Base-by-base conservation (phyloP, 2,888 invertebrate genomes). In the Tortricodes alternella region DNA sequence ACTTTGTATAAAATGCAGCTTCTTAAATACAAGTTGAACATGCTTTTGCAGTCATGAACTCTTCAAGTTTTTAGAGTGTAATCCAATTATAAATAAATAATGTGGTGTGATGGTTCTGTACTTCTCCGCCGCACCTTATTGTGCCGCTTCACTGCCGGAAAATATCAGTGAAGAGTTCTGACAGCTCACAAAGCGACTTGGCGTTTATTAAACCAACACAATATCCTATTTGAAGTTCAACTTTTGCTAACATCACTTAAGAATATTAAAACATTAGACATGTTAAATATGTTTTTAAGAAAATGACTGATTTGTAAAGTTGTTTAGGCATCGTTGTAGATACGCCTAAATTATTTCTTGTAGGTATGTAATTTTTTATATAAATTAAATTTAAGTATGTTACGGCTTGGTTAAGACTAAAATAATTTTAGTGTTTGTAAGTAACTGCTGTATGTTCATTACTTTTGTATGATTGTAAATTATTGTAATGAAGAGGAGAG, bases 301-400 rank as follows among this genome's bases (percentile, higher is more conserved):
- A 77, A 85, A 82, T 80, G 87, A 87, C 88, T 88, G 88, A 88
- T 76, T 79, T 78, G 76, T 85, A 83, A 76, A 72, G 73, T 76
- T 77, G 67, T 76, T 72, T 83, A 83, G 83, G 83, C 83, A 66
- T 71, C 74, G 73, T 80, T 79, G 74, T 83, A 78, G 77, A 77
- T 78, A 79, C 73, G 83, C 81, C 82, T 80, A 77, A 76, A 78
- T 75, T 79, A 75, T 76, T 78, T 76, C 76, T 77, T 75, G 73
- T 78, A 56, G 55, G 49, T 56, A 75, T 73, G 76, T 83, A 80
- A 79, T 73, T 77, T 76, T 29, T 78, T 77, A 71, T 76, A 75
- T 75, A 71, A 72, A 73, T 65, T 64, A 66, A 68, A 70, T 65
- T 65, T 68, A 65, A 64, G 66, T 66, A 64, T 66, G 67, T 65